phyloP scores from a whole-genome alignment of 2,113 vertebrate species.

The Alosa alosa region DNA sequence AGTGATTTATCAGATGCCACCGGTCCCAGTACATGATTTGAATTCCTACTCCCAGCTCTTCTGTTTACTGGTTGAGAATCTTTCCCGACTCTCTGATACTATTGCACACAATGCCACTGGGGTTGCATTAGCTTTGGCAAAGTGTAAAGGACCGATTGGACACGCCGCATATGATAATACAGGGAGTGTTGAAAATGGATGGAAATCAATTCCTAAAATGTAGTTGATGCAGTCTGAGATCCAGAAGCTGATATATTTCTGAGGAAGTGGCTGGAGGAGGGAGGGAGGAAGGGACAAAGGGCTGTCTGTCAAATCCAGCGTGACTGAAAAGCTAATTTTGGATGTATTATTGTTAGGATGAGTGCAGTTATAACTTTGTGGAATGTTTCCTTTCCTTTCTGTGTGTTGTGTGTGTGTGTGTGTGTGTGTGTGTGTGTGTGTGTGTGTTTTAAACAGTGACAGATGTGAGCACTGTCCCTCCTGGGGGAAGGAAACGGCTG shows the following conservation, averaged over 20 bases:
- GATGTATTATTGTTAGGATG: conserved; percentile 7
- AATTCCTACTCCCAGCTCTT: neutral
- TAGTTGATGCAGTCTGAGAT: neutral
- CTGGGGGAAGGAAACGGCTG: neutral
- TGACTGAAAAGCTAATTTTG: neutral
- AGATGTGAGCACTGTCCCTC: conserved; percentile 1
- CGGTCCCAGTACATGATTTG: neutral
- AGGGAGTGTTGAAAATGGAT: neutral
- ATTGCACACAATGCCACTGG: neutral
- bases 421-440: neutral
- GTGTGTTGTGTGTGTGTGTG: neutral
- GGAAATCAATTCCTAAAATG: neutral
- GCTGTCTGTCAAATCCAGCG: neutral
- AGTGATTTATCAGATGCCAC: neutral
- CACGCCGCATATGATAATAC: neutral
- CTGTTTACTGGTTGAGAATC: neutral
- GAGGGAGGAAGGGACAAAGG: neutral
- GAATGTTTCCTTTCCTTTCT: neutral
- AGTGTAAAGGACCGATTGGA: neutral
- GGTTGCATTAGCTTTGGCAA: neutral
- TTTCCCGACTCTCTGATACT: neutral
- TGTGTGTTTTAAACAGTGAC: conserved; percentile 2
- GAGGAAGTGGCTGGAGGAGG: neutral
- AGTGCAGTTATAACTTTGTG: conserved; percentile 15
- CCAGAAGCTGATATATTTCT: neutral